These are phyloP conservation scores for Paratilapia polleni DNA, from an alignment of 2,113 vertebrate species.

Conservation along the genomic window DNA sequence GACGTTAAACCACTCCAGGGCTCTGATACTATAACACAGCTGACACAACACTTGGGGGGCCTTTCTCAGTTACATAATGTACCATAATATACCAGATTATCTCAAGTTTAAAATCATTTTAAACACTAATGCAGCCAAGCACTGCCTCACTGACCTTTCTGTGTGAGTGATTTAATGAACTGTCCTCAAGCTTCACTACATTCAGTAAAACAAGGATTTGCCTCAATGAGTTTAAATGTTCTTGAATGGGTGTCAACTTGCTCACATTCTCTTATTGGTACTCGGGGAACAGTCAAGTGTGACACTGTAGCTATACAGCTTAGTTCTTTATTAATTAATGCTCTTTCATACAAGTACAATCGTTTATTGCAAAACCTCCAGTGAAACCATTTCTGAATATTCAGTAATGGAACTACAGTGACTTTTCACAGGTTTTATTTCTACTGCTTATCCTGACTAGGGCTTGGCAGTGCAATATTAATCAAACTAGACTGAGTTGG, in stretches of 20 bases:
- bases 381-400: constrained; percentile 1
- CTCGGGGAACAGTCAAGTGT: background rate
- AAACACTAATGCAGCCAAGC: background rate
- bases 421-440: background rate
- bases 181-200: background rate
- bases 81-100: constrained; percentile 20
- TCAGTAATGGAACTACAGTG: background rate
- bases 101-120: background rate
- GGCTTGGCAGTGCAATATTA: too few relatives aligned
- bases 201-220: background rate
- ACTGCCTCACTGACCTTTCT: constrained; percentile 23
- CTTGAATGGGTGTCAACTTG: background rate
- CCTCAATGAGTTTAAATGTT: constrained; percentile 3
- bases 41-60: constrained; percentile 57
- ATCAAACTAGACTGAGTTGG: too few relatives aligned
- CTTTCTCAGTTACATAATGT: constrained; percentile 55
- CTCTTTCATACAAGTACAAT: background rate
- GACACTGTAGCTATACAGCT: background rate
- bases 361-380: background rate
- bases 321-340: background rate
- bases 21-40: constrained; percentile 62
- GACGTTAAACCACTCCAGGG: constrained; percentile 48
- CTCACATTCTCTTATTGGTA: background rate
- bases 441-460: background rate
- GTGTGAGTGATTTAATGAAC: background rate